A percentile compares a stretch with the other conserved stretches of the same genome.
phyloP scores from a whole-genome alignment of 2,888 invertebrate species.

The Lepas anatifera region DNA sequence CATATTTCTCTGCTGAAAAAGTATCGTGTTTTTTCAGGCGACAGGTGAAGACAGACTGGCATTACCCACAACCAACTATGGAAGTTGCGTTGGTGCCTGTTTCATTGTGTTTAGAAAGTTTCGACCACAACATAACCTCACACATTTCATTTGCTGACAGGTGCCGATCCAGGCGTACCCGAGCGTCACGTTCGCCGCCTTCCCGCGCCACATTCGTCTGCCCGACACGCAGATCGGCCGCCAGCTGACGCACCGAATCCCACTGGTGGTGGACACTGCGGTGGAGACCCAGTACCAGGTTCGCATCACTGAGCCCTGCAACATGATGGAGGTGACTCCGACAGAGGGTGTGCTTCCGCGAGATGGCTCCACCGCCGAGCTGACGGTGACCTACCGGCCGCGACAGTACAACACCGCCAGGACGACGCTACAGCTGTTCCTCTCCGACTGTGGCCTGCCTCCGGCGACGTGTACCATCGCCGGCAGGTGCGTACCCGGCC shows the following conservation, averaged over 20 bases:
- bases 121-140: too few species aligned
- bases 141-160: too few species aligned
- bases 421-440: neutral
- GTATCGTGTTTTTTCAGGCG: too few species aligned
- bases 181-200: conserved; percentile 1
- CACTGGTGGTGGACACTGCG: neutral
- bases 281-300: neutral
- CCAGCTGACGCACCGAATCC: neutral
- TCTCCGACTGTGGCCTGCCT: neutral
- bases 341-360: neutral
- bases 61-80: too few species aligned
- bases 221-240: neutral
- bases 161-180: neutral
- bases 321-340: neutral
- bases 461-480: neutral
- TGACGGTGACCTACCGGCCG: neutral
- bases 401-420: neutral
- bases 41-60: too few species aligned
- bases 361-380: neutral
- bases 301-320: neutral
- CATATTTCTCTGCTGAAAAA: too few species aligned
- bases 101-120: too few species aligned
- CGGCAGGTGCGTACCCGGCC: neutral
- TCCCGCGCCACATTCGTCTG: neutral
- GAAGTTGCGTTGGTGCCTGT: too few species aligned